Percentiles rank a stretch among this genome's conserved stretches.
Evolutionary conservation across 2,797 vertebrate genomes (phyloP).

Genomic region (Clamator glandarius): DNA sequence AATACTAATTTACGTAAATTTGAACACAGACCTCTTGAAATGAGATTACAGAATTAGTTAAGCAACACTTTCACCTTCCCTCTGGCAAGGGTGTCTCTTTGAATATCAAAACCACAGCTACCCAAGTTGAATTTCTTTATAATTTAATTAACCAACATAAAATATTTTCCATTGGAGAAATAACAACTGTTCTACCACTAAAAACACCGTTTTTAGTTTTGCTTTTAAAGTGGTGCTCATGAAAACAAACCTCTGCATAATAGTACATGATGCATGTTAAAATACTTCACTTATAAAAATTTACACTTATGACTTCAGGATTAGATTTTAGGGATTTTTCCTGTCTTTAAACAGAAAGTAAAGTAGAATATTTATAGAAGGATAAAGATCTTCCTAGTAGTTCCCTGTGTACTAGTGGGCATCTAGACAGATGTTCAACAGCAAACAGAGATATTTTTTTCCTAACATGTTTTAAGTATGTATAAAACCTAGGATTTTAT

Average conservation of each 20-base stretch:
- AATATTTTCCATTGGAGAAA: neutral
- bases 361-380: too few relatives aligned
- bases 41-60: neutral
- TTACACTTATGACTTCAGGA: neutral
- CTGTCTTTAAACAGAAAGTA: too few relatives aligned
- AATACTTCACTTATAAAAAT: neutral
- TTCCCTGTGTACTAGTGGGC: neutral
- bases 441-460: neutral
- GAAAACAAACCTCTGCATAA: neutral
- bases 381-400: neutral
- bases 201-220: neutral
- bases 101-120: neutral
- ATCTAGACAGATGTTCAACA: neutral
- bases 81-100: neutral
- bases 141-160: neutral
- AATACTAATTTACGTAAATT: neutral
- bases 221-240: neutral
- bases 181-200: neutral
- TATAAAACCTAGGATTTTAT: neutral
- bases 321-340: neutral
- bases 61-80: neutral
- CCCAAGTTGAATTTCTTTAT: neutral
- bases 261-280: neutral
- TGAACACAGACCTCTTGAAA: neutral
- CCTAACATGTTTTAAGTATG: rapidly evolving